Evolutionary conservation across 64 coral and sea anemone genomes (phyloP).

Genomic region (Exaiptasia diaphana): DNA sequence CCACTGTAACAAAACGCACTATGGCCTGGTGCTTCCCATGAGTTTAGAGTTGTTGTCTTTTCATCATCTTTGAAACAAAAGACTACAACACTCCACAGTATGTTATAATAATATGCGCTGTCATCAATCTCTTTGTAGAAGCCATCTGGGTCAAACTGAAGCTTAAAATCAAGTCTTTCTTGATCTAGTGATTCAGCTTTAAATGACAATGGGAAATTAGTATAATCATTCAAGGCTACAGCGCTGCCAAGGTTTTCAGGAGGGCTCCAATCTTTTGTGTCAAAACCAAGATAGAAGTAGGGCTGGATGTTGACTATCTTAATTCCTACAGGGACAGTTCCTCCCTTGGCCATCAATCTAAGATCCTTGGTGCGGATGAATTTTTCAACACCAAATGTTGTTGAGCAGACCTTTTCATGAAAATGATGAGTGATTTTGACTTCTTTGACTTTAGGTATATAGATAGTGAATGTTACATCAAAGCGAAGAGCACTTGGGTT

Average conservation of each 20-base stretch:
- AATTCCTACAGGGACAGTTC: conserved; percentile 68
- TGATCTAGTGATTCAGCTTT: conserved; percentile 21
- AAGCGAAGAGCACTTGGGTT: conserved; percentile 60
- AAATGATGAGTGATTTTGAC: conserved; percentile 67
- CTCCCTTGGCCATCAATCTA: conserved; percentile 81
- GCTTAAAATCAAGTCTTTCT: conserved; percentile 70
- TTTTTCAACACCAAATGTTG: conserved; percentile 86
- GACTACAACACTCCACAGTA: conserved; percentile 77
- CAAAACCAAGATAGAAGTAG: conserved; percentile 90
- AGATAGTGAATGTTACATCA: conserved; percentile 76
- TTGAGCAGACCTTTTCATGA: conserved; percentile 62
- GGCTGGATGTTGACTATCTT: conserved; percentile 75
- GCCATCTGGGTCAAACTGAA: conserved; percentile 70
- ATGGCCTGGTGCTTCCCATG: conserved; percentile 68
- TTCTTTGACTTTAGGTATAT: conserved; percentile 70
- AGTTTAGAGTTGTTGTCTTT: conserved; percentile 53
- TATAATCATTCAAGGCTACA: conserved; percentile 43
- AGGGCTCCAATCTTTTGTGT: conserved; percentile 63
- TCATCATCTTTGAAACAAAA: conserved; percentile 73
- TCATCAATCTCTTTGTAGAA: conserved; percentile 69
- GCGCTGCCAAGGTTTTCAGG: conserved; percentile 46
- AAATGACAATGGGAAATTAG: conserved; percentile 53
- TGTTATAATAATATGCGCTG: conserved; percentile 90
- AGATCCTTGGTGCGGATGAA: conserved; percentile 84
- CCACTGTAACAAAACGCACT: conserved; percentile 90